Percentiles rank a stretch among this genome's conserved stretches.
Conservation (phyloP, 2,888 invertebrate species). For the Leptinotarsa tumamoca region DNA sequence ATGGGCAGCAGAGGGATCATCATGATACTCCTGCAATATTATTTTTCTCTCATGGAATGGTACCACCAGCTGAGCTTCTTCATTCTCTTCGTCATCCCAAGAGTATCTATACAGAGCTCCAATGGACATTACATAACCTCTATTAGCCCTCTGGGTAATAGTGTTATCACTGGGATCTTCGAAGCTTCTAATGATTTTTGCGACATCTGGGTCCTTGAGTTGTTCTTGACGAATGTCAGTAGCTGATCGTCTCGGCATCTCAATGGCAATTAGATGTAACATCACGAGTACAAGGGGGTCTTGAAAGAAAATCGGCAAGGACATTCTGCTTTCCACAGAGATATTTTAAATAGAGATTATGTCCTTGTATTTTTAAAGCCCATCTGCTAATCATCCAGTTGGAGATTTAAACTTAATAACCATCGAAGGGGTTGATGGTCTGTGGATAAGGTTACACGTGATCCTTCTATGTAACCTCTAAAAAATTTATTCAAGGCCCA, state of each 20-base stretch:
- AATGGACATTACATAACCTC: constrained; percentile 25
- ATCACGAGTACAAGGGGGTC: constrained; percentile 27
- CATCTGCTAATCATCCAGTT: constrained; percentile 33
- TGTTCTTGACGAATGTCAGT: constrained; percentile 62
- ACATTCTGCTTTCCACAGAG: constrained; percentile 26
- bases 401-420: constrained; percentile 29
- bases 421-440: no score
- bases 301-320: constrained; percentile 30
- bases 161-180: constrained; percentile 52
- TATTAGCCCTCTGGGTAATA: constrained; percentile 27
- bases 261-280: neutral
- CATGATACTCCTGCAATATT: no score
- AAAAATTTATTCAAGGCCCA: no score
- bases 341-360: constrained; percentile 27
- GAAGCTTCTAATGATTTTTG: constrained; percentile 55
- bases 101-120: constrained; percentile 44
- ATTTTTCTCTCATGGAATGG: constrained; percentile 25
- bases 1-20: no score
- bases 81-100: constrained; percentile 41
- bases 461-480: no score
- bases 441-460: no score
- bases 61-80: constrained; percentile 43
- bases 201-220: constrained; percentile 32
- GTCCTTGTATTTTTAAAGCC: constrained; percentile 25
- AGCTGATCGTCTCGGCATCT: constrained; percentile 27